Percentiles rank a stretch among this genome's conserved stretches.
Conservation (phyloP, 1,140 invertebrate species). For the Bombyx mandarina region DNA sequence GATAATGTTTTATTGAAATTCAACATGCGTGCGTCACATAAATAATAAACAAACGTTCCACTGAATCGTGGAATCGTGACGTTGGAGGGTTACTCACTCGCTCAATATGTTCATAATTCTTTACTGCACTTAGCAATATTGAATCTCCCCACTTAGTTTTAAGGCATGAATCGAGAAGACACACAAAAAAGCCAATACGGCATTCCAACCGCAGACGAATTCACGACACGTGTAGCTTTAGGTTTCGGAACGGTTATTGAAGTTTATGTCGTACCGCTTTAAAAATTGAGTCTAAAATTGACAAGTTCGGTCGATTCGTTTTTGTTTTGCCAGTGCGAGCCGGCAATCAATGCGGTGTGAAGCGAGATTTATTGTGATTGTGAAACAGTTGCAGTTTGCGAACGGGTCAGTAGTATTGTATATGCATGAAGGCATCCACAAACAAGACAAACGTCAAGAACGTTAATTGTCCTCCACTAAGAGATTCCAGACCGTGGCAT, state of each 20-base stretch:
- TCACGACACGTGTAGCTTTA: constrained; percentile 32
- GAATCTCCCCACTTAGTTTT: constrained; percentile 14
- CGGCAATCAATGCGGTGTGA: constrained; percentile 36
- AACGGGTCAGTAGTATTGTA: constrained; percentile 23
- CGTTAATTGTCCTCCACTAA: constrained; percentile 64
- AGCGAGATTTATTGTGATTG: constrained; percentile 45
- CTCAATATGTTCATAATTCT: constrained; percentile 24
- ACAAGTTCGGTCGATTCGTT: constrained; percentile 24
- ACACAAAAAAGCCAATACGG: constrained; percentile 27
- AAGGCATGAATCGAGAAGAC: constrained; percentile 30
- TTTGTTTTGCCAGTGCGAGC: constrained; percentile 28
- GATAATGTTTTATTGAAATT: constrained; percentile 20
- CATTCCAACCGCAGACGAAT: constrained; percentile 36
- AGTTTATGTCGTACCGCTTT: constrained; percentile 30
- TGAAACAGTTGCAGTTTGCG: constrained; percentile 45
- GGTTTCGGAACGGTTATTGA: constrained; percentile 11
- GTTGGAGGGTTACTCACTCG: constrained; percentile 25
- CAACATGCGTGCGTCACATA: constrained; percentile 23
- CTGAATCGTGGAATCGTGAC: constrained; percentile 47
- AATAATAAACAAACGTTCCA: constrained; percentile 40
- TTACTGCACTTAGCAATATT: constrained; percentile 14
- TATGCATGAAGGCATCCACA: constrained; percentile 37
- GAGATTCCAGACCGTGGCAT: constrained; percentile 35
- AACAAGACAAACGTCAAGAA: constrained; percentile 32
- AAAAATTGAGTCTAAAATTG: constrained; percentile 34